Evolutionary conservation across 2,797 vertebrate species (phyloP), one percentile per base, ranked within the genome.

Genomic region (Novumbra hubbsi): DNA sequence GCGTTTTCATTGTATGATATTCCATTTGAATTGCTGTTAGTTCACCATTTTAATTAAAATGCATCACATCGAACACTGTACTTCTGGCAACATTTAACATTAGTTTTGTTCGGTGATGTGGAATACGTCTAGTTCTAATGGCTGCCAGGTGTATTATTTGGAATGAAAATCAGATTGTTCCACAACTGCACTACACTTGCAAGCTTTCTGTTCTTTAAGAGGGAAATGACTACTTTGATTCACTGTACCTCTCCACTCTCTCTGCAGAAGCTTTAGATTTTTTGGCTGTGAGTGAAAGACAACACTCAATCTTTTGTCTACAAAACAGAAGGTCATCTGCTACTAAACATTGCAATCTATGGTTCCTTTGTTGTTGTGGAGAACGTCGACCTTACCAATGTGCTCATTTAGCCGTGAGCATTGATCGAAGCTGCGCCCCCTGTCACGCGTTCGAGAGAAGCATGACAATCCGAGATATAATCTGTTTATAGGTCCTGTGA

Each of bases 231-330:
- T 41, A 28, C 38, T 49, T 50, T 73, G 55, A 62, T 62, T 28
- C 45, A 57, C 75, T 70, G 24, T 24, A 65, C 60, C 68, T 70
- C 70, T 77, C 65, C 52, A 19, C 30, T 41, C 62, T n/a, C 49
- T 9, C 73, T 71, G 62, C 72, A 41, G 68, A 70, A 34, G 65
- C 62, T 45, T 77, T 74, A 67, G 49, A 65, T 70, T 72, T 52
- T 72, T 62, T 30, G n/a, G 74, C 52, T 15, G 67, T 19, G 6
- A 49, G 65, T 73, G 77, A 72, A 72, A 73, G 66, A 74, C 60
- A n/a, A 3, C 52, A 32, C 9, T 57, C 28, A 6, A 65, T 65
- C 2, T 65, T 9, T 60, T 24, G 16, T 64, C 28, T 65, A 65
- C 15, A 32, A 9, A 19, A 65, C 17, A 19, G 16, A 64, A 64